Evolutionary conservation across 1,140 invertebrate genomes (phyloP).

Genomic region (Cataglyphis hispanica): DNA sequence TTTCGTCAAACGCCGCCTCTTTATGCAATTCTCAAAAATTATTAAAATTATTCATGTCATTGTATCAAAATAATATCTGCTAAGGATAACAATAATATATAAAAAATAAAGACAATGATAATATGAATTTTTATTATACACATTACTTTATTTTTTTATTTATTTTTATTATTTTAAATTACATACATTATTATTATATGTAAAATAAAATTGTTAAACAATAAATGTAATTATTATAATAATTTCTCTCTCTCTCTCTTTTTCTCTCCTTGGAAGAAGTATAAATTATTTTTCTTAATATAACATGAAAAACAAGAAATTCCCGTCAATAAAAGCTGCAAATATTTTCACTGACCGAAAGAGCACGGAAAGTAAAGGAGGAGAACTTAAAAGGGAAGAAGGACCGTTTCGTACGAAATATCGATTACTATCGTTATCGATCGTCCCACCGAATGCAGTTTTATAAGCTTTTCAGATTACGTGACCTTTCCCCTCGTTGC

Average conservation of each 20-base stretch:
- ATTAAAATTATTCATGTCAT: not conserved
- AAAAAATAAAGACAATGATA: not conserved
- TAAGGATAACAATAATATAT: not conserved
- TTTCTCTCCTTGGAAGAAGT: not conserved
- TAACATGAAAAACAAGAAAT: not conserved
- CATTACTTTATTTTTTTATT: too few relatives aligned
- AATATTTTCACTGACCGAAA: conserved; percentile 2
- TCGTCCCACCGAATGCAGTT: conserved; percentile 81
- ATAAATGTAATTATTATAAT: too few relatives aligned
- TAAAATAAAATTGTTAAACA: too few relatives aligned
- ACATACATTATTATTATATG: not conserved
- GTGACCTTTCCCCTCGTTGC: conserved; percentile 67
- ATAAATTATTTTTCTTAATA: not conserved
- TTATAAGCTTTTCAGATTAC: conserved; percentile 83
- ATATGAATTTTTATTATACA: not conserved
- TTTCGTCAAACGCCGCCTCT: not conserved
- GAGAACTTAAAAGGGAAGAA: conserved; percentile 53
- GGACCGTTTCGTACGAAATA: conserved; percentile 72
- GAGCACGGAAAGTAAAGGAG: conserved; percentile 56
- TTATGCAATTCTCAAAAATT: not conserved
- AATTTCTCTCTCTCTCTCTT: not conserved
- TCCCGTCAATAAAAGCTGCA: not conserved
- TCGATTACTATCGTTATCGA: conserved; percentile 82
- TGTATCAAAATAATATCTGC: not conserved
- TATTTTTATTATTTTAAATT: not conserved